Percentiles rank a stretch among this genome's conserved stretches.
Conservation (phyloP, 2,113 vertebrate species). For the Lepisosteus oculatus region DNA sequence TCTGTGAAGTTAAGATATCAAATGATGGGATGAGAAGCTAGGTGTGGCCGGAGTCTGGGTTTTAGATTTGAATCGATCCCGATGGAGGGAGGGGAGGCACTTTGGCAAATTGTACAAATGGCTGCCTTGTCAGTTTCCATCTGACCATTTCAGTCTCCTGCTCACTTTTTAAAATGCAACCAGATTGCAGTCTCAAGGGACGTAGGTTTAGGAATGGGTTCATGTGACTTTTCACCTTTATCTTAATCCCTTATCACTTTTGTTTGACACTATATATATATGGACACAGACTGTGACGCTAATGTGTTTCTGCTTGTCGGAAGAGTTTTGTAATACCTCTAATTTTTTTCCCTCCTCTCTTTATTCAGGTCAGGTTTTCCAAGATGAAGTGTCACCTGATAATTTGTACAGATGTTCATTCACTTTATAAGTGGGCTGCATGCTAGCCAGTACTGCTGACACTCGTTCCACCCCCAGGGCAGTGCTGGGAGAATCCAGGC, state of each 20-base stretch:
- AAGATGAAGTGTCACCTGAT: slow-evolving; percentile 22
- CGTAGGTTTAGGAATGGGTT: not conserved
- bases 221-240: slow-evolving; percentile 1
- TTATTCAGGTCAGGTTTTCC: slow-evolving; percentile 33
- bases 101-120: too few species aligned
- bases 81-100: too few species aligned
- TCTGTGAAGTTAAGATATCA: too few species aligned
- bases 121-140: too few species aligned
- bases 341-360: slow-evolving; percentile 49
- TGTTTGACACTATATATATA: slow-evolving; percentile 24
- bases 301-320: slow-evolving; percentile 31
- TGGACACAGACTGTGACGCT: slow-evolving; percentile 24
- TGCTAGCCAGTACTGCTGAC: slow-evolving; percentile 31
- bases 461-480: slow-evolving; percentile 17
- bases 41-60: too few species aligned
- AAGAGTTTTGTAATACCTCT: slow-evolving; percentile 25
- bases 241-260: slow-evolving; percentile 12
- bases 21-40: too few species aligned
- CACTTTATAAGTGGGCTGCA: slow-evolving; percentile 34
- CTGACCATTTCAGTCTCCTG: too few species aligned
- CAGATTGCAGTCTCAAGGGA: too few species aligned
- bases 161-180: too few species aligned
- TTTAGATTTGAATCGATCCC: too few species aligned
- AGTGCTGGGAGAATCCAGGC: slow-evolving; percentile 64
- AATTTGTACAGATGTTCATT: slow-evolving; percentile 41